phyloP scores from a whole-genome alignment of 2,888 invertebrate species.

The Salticus scenicus region DNA sequence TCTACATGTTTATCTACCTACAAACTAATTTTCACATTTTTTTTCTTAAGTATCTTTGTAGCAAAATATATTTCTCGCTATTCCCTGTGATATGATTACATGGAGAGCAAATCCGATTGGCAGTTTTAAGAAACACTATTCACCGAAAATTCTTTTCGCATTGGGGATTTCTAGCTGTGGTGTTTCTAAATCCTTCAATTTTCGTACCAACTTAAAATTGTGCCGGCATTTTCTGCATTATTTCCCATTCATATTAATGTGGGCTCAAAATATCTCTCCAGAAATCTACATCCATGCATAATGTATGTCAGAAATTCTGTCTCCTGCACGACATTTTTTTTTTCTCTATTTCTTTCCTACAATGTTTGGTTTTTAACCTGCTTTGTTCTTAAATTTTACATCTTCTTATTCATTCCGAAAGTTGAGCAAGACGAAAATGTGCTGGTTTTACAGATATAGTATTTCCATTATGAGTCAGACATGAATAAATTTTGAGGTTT shows the following conservation, averaged over 20 bases:
- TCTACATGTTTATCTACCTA: not conserved
- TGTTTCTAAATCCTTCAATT: slow-evolving; percentile 31
- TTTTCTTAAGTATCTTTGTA: not conserved
- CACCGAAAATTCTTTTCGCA: slow-evolving; percentile 11
- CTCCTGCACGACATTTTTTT: not conserved
- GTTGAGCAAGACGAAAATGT: not conserved
- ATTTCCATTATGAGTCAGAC: not conserved
- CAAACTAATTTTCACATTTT: not conserved
- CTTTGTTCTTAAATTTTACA: slow-evolving; percentile 37
- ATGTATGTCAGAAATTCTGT: slow-evolving; percentile 39
- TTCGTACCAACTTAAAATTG: slow-evolving; percentile 18
- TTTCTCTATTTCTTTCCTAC: slow-evolving; percentile 20
- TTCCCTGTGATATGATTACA: slow-evolving; percentile 1
- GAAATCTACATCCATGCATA: slow-evolving; percentile 47
- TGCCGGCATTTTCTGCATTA: slow-evolving; percentile 41
- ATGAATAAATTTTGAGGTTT: not conserved
- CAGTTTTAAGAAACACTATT: slow-evolving; percentile 4
- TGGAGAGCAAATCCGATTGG: not conserved
- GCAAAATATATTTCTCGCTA: not conserved
- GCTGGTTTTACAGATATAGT: not conserved
- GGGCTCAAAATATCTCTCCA: slow-evolving; percentile 27
- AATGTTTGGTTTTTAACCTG: slow-evolving; percentile 28
- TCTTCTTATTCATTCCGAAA: slow-evolving; percentile 34
- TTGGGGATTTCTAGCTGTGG: slow-evolving; percentile 1
- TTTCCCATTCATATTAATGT: slow-evolving; percentile 47